Percentiles rank a stretch among this genome's conserved stretches.
These are phyloP conservation scores for Mesitornis unicolor DNA, from an alignment of 2,113 vertebrate species.

Conservation along the genomic window DNA sequence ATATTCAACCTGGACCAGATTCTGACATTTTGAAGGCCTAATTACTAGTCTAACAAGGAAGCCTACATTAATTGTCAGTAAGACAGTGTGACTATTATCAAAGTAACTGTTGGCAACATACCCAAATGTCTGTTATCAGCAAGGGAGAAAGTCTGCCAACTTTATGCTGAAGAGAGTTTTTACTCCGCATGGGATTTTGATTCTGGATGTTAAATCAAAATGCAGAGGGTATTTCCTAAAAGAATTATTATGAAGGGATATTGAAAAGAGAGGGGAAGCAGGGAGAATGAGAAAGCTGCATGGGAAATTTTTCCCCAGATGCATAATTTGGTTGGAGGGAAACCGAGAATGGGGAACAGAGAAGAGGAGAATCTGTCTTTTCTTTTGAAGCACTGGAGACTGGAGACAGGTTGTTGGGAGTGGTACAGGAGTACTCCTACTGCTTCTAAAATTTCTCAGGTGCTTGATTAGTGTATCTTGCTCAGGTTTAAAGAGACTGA, in stretches of 20 bases:
- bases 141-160: conserved; percentile 17
- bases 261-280: neutral
- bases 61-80: neutral
- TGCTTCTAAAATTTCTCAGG: conserved; percentile 10
- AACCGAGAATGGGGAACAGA: neutral
- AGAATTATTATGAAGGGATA: neutral
- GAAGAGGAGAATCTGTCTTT: neutral
- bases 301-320: neutral
- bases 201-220: conserved; percentile 15
- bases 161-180: neutral
- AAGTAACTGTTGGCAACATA: conserved; percentile 3
- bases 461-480: neutral
- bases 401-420: neutral
- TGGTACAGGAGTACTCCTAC: neutral
- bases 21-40: conserved; percentile 25
- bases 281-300: neutral
- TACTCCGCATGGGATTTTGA: neutral
- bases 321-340: neutral
- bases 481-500: neutral
- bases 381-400: neutral
- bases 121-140: neutral
- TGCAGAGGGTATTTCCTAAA: neutral
- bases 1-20: neutral
- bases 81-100: neutral
- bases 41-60: conserved; percentile 13